phyloP scores from a whole-genome alignment of 1,140 invertebrate genomes.

The Penaeus vannamei region DNA sequence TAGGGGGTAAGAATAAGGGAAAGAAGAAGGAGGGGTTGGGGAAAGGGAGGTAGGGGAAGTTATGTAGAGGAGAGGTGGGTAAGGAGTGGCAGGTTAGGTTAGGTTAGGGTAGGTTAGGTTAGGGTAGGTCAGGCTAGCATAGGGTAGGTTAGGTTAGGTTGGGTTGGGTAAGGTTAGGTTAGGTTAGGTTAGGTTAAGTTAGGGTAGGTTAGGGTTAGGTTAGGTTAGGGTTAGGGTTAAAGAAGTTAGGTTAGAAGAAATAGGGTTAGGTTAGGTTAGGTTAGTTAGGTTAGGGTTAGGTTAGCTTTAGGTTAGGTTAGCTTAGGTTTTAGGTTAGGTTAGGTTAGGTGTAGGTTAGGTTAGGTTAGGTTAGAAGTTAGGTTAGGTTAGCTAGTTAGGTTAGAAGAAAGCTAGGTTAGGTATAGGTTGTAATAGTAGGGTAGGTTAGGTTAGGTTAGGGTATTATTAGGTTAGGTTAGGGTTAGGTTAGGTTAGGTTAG shows the following conservation, averaged over 20 bases:
- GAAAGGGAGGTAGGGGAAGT: constrained; percentile 9
- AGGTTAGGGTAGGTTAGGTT: too few relatives aligned
- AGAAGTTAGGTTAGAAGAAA: background rate
- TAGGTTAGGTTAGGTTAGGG: too few relatives aligned
- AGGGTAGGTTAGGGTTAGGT: too few relatives aligned
- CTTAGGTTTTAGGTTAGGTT: constrained; percentile 19
- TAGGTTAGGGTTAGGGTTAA: constrained; percentile 4
- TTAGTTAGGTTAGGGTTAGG: constrained; percentile 7
- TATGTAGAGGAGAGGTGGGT: background rate
- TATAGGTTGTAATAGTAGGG: too few relatives aligned
- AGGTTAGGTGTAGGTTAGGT: background rate
- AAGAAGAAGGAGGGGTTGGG: too few relatives aligned
- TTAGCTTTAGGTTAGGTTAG: constrained; percentile 8
- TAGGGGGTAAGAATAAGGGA: too few relatives aligned
- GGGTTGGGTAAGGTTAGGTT: background rate
- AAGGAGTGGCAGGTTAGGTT: background rate
- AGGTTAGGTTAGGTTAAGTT: constrained; percentile 17
- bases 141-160: constrained; percentile 11
- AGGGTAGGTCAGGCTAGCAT: too few relatives aligned
- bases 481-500: too few relatives aligned
- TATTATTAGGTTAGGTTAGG: too few relatives aligned
- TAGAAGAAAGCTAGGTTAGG: background rate
- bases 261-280: background rate
- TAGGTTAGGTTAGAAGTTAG: too few relatives aligned
- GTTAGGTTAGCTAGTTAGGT: background rate